Percentiles rank a stretch among this genome's conserved stretches.
These are phyloP conservation scores for Heliconius hortense DNA, from an alignment of 2,888 invertebrate genomes.

Conservation along the genomic window DNA sequence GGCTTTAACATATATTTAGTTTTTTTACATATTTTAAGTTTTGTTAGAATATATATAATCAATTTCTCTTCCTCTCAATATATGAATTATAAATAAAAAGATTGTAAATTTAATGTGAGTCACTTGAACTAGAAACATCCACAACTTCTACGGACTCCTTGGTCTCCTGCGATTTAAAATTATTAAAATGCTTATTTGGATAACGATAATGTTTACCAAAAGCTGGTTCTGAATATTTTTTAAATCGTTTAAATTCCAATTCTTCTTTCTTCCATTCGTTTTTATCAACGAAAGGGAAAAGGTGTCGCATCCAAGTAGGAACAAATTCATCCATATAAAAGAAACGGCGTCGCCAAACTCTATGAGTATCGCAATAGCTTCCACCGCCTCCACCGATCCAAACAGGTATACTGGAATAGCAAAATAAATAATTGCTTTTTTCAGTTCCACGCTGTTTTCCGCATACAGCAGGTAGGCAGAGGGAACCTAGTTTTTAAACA, in stretches of 20 bases:
- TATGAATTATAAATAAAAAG: too few species aligned
- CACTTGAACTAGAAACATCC: conserved; percentile 40
- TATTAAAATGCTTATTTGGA: conserved; percentile 51
- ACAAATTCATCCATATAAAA: conserved; percentile 63
- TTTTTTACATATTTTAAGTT: too few species aligned
- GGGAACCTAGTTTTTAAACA: too few species aligned
- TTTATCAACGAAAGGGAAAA: conserved; percentile 55
- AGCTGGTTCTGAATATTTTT: conserved; percentile 57
- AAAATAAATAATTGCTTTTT: not conserved
- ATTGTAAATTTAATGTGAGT: not conserved
- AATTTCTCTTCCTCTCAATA: too few species aligned
- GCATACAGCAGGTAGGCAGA: too few species aligned
- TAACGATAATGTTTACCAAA: conserved; percentile 62
- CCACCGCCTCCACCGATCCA: conserved; percentile 60
- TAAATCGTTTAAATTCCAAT: conserved; percentile 53
- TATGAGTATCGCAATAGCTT: conserved; percentile 57
- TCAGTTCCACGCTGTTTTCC: too few species aligned
- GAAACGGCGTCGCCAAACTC: conserved; percentile 60
- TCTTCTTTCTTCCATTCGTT: conserved; percentile 61
- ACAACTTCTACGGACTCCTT: conserved; percentile 50
- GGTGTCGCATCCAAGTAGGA: conserved; percentile 56
- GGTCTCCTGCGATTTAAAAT: conserved; percentile 52
- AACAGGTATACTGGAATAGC: conserved; percentile 53
- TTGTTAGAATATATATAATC: too few species aligned
- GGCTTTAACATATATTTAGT: too few species aligned